Percentiles rank a stretch among this genome's conserved stretches.
phyloP scores from a whole-genome alignment of 2,797 vertebrate genomes.

The Rhinophrynus dorsalis region DNA sequence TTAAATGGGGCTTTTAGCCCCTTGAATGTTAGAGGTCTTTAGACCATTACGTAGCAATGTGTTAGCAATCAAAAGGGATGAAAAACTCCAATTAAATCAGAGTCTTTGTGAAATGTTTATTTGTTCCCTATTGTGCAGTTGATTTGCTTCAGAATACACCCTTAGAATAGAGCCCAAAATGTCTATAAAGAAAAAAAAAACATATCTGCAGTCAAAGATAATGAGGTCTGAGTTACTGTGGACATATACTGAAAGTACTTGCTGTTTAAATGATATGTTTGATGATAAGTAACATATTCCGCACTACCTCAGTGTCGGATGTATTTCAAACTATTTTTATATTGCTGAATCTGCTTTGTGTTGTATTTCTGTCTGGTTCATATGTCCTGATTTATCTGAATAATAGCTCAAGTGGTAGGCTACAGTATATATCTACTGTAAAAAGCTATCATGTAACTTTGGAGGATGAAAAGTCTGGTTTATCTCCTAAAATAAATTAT shows the following conservation, averaged over 20 bases:
- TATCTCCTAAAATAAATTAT: constrained; percentile 36
- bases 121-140: too few species aligned
- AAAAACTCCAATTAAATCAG: too few species aligned
- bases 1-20: too few species aligned
- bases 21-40: too few species aligned
- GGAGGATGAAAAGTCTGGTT: constrained; percentile 10
- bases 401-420: constrained; percentile 35
- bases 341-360: constrained; percentile 42
- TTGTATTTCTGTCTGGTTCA: constrained; percentile 36
- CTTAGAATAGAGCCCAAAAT: too few species aligned
- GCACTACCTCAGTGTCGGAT: constrained; percentile 4
- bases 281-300: constrained; percentile 36
- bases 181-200: constrained; percentile 19
- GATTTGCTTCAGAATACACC: too few species aligned
- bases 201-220: constrained; percentile 27
- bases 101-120: too few species aligned
- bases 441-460: constrained; percentile 32
- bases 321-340: constrained; percentile 41
- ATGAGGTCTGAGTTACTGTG: constrained; percentile 40
- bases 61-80: too few species aligned
- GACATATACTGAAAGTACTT: constrained; percentile 33
- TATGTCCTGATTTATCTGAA: constrained; percentile 36
- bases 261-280: constrained; percentile 43
- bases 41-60: too few species aligned
- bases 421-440: constrained; percentile 36